Conservation (phyloP, 2,113 vertebrate genomes). For the Hemibagrus wyckioides region DNA sequence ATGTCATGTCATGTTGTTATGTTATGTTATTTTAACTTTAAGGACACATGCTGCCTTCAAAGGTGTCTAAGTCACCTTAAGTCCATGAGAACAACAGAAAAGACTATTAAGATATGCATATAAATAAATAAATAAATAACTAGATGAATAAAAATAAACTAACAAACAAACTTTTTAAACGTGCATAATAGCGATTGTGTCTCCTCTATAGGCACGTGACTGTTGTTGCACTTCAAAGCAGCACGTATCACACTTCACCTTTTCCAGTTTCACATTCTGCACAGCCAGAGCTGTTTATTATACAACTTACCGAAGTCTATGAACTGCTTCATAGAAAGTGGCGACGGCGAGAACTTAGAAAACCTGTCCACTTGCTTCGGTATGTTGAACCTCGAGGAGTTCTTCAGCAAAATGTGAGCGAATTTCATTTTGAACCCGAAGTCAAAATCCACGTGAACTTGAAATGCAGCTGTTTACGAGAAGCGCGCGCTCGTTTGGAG, state of each 20-base stretch:
- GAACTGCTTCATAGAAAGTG: slow-evolving; percentile 95
- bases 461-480: slow-evolving; percentile 6
- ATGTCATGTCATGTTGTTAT: not conserved
- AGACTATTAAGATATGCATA: not conserved
- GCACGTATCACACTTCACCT: not conserved
- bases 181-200: not conserved
- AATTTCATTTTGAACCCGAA: slow-evolving; percentile 80
- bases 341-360: slow-evolving; percentile 90
- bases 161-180: not conserved
- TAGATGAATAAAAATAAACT: not conserved
- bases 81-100: not conserved
- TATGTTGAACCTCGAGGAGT: slow-evolving; percentile 66
- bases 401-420: slow-evolving; percentile 82
- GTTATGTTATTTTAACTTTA: not conserved
- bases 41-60: not conserved
- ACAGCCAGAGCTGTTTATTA: not conserved
- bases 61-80: not conserved
- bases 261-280: too few species aligned
- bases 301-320: slow-evolving; percentile 88
- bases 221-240: not conserved
- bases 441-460: slow-evolving; percentile 3
- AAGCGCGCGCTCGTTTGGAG: not conserved
- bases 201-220: not conserved
- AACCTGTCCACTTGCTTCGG: slow-evolving; percentile 83
- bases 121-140: not conserved